Base-by-base conservation (phyloP, 1,140 invertebrate genomes). In the Brachionus manjavacas region DNA sequence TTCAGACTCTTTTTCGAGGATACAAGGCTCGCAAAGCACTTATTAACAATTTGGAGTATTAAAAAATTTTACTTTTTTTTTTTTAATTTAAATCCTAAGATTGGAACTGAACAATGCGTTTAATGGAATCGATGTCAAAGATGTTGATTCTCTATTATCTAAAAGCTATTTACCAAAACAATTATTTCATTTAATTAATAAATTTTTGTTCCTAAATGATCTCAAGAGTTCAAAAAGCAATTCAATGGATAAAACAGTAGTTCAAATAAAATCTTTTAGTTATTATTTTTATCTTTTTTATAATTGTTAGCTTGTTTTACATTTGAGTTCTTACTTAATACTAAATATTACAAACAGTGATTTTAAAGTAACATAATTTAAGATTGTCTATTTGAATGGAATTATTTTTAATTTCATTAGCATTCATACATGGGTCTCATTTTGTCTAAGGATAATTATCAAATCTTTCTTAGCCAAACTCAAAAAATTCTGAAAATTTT, bases 381-480 rank as follows among this genome's bases (percentile, higher is more conserved):
- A 66, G 1, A 8, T 12, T 23, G 11, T 25, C 20, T 16, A 14
- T 23, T 14, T 16, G 39, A 70, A n/a, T 39, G 16, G 11, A 14
- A 8, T 39, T 72, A 20, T 72, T 72, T 72, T 72, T 35, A 20
- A 52, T 49, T 76, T 23, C 41, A 35, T 35, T 12, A 76, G 72
- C 41, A 49, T 25, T 76, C 72, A 3, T 76, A 76, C 11, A 76
- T 76, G 72, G 31, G 72, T 0, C 23, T 76, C 23, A 76, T 76
- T 76, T 49, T 76, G 8, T 76, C 72, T 9, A 76, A 76, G 49
- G 72, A 76, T 14, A 49, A 52, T 76, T 76, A 28, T 76, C 72
- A 76, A 76, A 76, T 4, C 16, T 76, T 76, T 76, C 41, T 76
- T 11, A 3, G 11, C 28, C 72, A 76, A 46, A 46, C 43, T 76